phyloP scores from a whole-genome alignment of 1,140 invertebrate species.

The Drosophila eugracilis region DNA sequence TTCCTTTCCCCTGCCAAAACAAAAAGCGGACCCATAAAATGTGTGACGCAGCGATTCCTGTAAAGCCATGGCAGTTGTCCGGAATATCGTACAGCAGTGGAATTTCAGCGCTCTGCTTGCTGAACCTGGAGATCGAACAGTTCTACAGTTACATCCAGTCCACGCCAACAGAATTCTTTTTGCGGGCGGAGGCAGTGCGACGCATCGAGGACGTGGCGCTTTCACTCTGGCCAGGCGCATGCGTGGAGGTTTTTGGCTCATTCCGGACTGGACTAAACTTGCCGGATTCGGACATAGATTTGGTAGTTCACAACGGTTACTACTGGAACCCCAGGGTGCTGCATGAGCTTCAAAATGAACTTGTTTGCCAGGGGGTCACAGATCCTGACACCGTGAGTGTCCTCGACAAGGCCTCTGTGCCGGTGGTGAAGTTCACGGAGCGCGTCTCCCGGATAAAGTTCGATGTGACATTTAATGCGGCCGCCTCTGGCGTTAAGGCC shows the following conservation, averaged over 20 bases:
- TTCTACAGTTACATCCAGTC: conserved; percentile 57
- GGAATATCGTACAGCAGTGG: conserved; percentile 47
- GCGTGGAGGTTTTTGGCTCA: conserved; percentile 59
- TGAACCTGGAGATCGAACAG: conserved; percentile 60
- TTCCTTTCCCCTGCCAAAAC: not conserved
- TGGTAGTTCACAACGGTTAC: conserved; percentile 30
- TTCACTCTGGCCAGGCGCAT: conserved; percentile 43
- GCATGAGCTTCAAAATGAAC: conserved; percentile 29
- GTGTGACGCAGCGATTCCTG: conserved; percentile 19
- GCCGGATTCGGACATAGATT: conserved; percentile 57
- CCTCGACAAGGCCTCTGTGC: conserved; percentile 61
- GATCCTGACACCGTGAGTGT: conserved; percentile 34
- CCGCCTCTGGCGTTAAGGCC: conserved; percentile 47
- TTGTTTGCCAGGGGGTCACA: conserved; percentile 35
- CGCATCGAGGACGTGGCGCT: conserved; percentile 48
- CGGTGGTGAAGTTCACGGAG: conserved; percentile 65
- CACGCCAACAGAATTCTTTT: conserved; percentile 46
- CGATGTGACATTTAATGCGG: conserved; percentile 60
- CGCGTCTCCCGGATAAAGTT: conserved; percentile 56
- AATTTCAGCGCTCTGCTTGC: conserved; percentile 29
- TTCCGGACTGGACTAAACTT: conserved; percentile 57
- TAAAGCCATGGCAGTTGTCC: conserved; percentile 42
- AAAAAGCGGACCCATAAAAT: not conserved
- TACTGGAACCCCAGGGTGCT: conserved; percentile 30
- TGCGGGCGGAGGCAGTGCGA: conserved; percentile 42